phyloP scores from a whole-genome alignment of 1,140 invertebrate genomes.

The Drosophila arizonae region DNA sequence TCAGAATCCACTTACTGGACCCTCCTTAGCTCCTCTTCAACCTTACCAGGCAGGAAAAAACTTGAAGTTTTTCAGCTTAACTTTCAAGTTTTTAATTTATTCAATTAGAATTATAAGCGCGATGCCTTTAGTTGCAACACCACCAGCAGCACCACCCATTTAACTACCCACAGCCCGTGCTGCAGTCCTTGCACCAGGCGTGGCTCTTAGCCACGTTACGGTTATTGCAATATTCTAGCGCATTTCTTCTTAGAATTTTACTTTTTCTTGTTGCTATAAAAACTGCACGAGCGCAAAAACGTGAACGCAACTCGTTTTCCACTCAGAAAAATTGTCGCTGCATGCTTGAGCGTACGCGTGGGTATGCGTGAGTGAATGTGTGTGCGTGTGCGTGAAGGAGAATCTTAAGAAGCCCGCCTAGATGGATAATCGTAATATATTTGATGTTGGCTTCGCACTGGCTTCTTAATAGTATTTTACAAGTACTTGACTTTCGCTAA shows the following conservation, averaged over 20 bases:
- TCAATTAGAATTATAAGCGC: slow-evolving; percentile 64
- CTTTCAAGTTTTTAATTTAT: slow-evolving; percentile 71
- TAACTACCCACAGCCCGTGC: neutral
- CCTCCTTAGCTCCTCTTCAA: neutral
- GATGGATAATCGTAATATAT: neutral
- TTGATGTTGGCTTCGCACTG: slow-evolving; percentile 41
- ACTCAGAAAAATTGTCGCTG: slow-evolving; percentile 73
- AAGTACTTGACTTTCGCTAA: neutral
- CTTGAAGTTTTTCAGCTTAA: slow-evolving; percentile 30
- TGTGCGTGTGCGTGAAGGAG: neutral
- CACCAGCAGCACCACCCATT: neutral
- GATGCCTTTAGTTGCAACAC: slow-evolving; percentile 30
- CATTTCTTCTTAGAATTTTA: slow-evolving; percentile 65
- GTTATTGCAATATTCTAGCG: slow-evolving; percentile 61
- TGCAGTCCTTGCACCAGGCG: neutral
- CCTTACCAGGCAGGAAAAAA: slow-evolving; percentile 16
- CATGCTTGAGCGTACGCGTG: slow-evolving; percentile 54
- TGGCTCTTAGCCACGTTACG: slow-evolving; percentile 11
- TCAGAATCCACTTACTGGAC: neutral
- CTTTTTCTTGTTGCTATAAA: slow-evolving; percentile 53
- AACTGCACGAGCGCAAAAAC: slow-evolving; percentile 51
- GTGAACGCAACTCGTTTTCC: slow-evolving; percentile 67
- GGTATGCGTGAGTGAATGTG: slow-evolving; percentile 2
- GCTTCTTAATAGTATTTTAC: slow-evolving; percentile 42
- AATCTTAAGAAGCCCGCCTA: slow-evolving; percentile 6